Evolutionary conservation across 2,888 invertebrate genomes (phyloP).

Genomic region (Eupithecia abbreviata): DNA sequence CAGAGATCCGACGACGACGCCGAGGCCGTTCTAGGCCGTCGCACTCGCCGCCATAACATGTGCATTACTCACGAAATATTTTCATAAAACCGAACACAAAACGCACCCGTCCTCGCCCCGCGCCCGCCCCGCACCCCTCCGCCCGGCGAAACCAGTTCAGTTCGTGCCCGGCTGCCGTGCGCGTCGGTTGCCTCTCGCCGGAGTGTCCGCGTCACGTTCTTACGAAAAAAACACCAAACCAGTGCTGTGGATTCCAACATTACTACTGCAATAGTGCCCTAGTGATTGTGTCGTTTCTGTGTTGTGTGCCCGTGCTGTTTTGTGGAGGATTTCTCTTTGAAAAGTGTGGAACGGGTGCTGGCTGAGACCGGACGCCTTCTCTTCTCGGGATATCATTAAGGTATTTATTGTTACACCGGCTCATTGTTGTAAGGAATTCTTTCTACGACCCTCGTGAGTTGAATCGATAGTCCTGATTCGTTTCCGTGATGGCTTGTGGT

Average conservation of each 20-base stretch:
- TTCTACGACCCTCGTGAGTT: slow-evolving; percentile 76
- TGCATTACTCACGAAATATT: slow-evolving; percentile 85
- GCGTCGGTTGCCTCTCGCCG: slow-evolving; percentile 67
- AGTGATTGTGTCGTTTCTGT: slow-evolving; percentile 79
- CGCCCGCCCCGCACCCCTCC: slow-evolving; percentile 52
- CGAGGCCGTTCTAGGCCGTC: slow-evolving; percentile 80
- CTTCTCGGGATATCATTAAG: slow-evolving; percentile 84
- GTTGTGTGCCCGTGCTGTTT: slow-evolving; percentile 72
- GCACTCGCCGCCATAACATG: slow-evolving; percentile 81
- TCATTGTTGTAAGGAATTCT: slow-evolving; percentile 83
- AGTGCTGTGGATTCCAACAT: slow-evolving; percentile 78
- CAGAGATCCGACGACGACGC: slow-evolving; percentile 59
- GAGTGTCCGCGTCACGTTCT: slow-evolving; percentile 67
- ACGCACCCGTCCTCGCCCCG: slow-evolving; percentile 73
- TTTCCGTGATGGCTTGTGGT: slow-evolving; percentile 57
- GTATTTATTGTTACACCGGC: slow-evolving; percentile 83
- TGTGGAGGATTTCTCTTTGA: slow-evolving; percentile 79
- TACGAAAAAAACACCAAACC: slow-evolving; percentile 77
- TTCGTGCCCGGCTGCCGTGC: slow-evolving; percentile 80
- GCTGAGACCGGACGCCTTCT: slow-evolving; percentile 79
- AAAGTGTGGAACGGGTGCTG: slow-evolving; percentile 75
- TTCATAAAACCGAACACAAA: slow-evolving; percentile 81
- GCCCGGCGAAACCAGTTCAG: slow-evolving; percentile 79
- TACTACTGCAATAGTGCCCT: slow-evolving; percentile 61
- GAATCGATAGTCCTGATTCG: slow-evolving; percentile 76